phyloP scores from a whole-genome alignment of 23 tunicate genomes.

The Phallusia fumigata region DNA sequence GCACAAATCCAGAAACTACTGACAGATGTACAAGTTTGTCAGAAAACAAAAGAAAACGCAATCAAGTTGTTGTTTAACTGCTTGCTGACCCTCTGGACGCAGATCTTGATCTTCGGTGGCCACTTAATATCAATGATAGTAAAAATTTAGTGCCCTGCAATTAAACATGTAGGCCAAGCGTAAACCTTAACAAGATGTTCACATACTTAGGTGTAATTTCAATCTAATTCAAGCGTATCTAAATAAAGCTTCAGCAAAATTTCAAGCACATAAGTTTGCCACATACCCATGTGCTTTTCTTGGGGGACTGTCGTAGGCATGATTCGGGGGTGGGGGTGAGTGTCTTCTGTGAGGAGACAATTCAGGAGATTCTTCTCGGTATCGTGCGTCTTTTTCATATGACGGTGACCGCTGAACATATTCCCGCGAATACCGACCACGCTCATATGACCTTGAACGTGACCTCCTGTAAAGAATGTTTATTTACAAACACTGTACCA shows the following conservation, averaged over 20 bases:
- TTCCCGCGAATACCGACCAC: neutral
- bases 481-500: no score
- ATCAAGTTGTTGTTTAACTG: neutral
- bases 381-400: neutral
- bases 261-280: no score
- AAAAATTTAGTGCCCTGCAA: no score
- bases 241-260: no score
- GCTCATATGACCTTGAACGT: slow-evolving; percentile 4
- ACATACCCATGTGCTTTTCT: neutral
- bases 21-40: neutral
- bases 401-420: neutral
- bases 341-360: neutral
- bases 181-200: no score
- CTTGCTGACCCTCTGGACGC: neutral
- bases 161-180: no score
- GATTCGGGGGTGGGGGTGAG: neutral
- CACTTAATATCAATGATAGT: no score
- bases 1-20: neutral
- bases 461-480: neutral
- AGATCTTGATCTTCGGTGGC: neutral
- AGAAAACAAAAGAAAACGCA: neutral
- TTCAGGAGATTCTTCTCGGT: neutral
- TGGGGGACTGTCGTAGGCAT: slow-evolving; percentile 2
- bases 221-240: no score
- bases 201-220: no score